phyloP scores from a whole-genome alignment of 2,888 invertebrate species.

The Piscicola geometra region DNA sequence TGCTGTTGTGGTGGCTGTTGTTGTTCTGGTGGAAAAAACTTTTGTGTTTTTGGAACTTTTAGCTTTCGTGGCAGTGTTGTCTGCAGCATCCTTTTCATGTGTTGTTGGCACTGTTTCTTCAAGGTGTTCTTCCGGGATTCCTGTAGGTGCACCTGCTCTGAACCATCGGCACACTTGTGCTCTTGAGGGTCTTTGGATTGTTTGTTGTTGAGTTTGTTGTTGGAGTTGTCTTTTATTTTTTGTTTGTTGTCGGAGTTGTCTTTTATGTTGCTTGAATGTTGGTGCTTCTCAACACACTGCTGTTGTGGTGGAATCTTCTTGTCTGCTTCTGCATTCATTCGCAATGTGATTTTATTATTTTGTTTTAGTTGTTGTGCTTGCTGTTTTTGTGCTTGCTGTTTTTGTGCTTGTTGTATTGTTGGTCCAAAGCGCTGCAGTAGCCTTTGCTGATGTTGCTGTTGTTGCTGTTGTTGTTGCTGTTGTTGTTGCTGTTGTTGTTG shows the following conservation, averaged over 20 bases:
- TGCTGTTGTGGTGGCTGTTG: too few species aligned
- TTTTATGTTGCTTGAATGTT: neutral
- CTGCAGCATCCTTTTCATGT: too few species aligned
- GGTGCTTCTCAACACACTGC: neutral
- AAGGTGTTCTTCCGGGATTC: neutral
- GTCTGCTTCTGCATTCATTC: neutral
- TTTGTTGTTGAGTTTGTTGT: neutral
- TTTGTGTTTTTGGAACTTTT: too few species aligned
- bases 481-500: too few species aligned
- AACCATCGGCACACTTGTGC: too few species aligned
- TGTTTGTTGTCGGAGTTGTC: neutral
- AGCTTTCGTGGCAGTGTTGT: too few species aligned
- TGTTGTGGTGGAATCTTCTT: neutral
- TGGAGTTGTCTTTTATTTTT: neutral
- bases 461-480: too few species aligned
- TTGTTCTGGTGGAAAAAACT: too few species aligned
- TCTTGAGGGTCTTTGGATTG: too few species aligned
- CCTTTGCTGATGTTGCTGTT: too few species aligned
- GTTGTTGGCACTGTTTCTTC: neutral
- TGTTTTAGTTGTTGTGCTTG: neutral
- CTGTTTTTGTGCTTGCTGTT: neutral
- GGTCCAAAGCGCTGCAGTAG: too few species aligned
- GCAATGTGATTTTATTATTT: neutral
- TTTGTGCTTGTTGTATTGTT: neutral
- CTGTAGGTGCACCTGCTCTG: too few species aligned